Evolutionary conservation across 2,888 invertebrate genomes (phyloP).

Genomic region (Sinhomidia bicolor): DNA sequence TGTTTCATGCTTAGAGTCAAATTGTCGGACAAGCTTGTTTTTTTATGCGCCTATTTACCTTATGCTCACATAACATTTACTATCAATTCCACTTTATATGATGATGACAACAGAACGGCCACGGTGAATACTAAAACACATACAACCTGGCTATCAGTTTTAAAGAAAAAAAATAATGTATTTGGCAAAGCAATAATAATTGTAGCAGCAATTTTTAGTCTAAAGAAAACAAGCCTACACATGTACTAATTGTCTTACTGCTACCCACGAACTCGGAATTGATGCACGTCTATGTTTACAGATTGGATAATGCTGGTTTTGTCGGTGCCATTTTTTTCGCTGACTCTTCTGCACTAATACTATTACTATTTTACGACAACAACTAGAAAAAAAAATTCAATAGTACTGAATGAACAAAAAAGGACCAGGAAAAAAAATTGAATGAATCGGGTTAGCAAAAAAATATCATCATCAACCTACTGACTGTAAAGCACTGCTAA

Average conservation of each 20-base stretch:
- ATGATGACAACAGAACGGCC: not conserved
- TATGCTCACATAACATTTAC: constrained; percentile 35
- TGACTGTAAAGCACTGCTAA: constrained; percentile 23
- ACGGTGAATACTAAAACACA: not conserved
- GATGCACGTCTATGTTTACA: not conserved
- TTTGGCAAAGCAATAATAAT: constrained; percentile 55
- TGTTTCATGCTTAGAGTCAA: constrained; percentile 9
- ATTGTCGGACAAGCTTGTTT: constrained; percentile 44
- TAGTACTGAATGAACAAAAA: not conserved
- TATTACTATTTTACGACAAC: not conserved
- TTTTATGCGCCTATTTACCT: constrained; percentile 28
- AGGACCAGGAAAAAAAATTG: constrained; percentile 8
- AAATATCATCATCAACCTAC: not conserved
- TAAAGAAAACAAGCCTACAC: constrained; percentile 50
- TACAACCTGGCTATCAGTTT: constrained; percentile 10
- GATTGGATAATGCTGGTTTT: constrained; percentile 34
- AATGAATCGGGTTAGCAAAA: constrained; percentile 39
- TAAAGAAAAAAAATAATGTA: not conserved
- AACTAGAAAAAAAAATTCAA: not conserved
- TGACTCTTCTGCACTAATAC: not conserved
- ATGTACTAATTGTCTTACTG: constrained; percentile 61
- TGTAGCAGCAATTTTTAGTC: constrained; percentile 44
- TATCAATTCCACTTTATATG: not conserved
- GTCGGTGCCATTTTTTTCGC: constrained; percentile 49
- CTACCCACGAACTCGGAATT: constrained; percentile 52